phyloP scores from a whole-genome alignment of 2,113 vertebrate genomes.

The Tursiops truncatus region DNA sequence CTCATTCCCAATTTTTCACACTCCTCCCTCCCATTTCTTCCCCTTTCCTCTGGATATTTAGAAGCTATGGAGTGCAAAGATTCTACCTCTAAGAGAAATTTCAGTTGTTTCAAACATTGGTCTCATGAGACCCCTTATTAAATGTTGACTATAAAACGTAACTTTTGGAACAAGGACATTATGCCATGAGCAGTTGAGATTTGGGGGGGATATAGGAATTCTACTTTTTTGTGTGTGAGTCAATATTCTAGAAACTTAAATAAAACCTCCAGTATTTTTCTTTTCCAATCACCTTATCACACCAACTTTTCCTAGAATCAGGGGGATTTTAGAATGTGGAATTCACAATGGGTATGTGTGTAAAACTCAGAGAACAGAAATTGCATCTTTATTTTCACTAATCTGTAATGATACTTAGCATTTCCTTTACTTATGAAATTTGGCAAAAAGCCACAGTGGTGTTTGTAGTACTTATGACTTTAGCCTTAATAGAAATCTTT shows the following conservation, averaged over 20 bases:
- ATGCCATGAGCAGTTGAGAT: background rate
- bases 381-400: background rate
- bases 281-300: background rate
- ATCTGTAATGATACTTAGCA: background rate
- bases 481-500: background rate
- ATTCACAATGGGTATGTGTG: background rate
- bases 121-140: conserved; percentile 62
- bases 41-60: conserved; percentile 65
- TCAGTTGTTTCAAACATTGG: conserved; percentile 67
- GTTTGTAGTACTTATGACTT: background rate
- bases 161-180: conserved; percentile 62
- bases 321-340: background rate
- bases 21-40: conserved; percentile 33
- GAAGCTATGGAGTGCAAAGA: conserved; percentile 59
- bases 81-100: conserved; percentile 73
- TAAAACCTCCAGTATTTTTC: conserved; percentile 23
- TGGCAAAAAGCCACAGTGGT: background rate
- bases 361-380: conserved; percentile 5
- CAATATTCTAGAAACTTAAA: background rate
- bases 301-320: conserved; percentile 28
- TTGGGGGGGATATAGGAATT: background rate
- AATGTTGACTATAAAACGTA: conserved; percentile 73
- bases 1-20: conserved; percentile 73
- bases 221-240: background rate
- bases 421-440: conserved; percentile 1